Conservation (phyloP, 2,113 vertebrate genomes). For the Chloebia gouldiae region DNA sequence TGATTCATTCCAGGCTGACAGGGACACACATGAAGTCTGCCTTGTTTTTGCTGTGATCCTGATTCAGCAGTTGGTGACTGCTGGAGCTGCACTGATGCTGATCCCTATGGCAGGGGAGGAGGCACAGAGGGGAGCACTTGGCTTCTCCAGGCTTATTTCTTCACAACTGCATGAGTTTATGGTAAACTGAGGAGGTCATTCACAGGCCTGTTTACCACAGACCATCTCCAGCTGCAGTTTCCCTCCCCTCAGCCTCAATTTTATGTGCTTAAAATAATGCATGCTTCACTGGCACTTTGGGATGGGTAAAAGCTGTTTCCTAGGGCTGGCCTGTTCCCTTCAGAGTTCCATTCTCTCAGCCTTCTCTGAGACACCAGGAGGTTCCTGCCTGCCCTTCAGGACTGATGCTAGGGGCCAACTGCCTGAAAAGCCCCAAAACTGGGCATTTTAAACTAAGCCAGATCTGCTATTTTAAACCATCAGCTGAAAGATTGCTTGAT, state of each 20-base stretch:
- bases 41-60: neutral
- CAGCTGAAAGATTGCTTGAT: neutral
- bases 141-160: neutral
- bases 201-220: neutral
- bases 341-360: accelerated
- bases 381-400: neutral
- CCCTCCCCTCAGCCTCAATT: neutral
- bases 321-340: neutral
- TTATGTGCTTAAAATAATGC: neutral
- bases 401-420: neutral
- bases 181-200: neutral
- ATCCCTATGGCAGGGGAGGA: accelerated
- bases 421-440: neutral
- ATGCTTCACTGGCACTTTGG: accelerated
- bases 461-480: neutral
- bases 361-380: neutral
- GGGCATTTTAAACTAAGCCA: neutral
- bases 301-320: neutral
- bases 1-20: neutral
- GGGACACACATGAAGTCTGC: neutral
- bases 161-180: neutral
- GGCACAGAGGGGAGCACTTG: neutral
- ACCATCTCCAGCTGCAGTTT: neutral
- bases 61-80: accelerated
- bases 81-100: neutral